These are phyloP conservation scores for Rhabdomys dilectus DNA, from an alignment of 2,113 vertebrate genomes.

Conservation along the genomic window DNA sequence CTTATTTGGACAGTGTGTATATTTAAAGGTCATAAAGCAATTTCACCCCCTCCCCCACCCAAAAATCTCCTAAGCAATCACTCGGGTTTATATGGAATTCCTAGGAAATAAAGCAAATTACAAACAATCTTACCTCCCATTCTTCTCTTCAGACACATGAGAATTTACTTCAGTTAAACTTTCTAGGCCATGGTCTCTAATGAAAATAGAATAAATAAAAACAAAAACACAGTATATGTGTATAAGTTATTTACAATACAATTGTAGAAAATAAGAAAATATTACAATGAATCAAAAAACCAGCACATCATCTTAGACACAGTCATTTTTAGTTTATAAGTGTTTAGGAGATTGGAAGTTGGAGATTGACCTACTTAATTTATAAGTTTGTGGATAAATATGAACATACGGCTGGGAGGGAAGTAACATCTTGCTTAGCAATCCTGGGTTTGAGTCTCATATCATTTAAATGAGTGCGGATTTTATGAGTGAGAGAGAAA, in stretches of 20 bases:
- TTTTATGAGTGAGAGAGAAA: not conserved
- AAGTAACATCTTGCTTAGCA: not conserved
- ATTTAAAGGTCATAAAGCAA: constrained; percentile 1
- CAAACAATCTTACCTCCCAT: constrained; percentile 68
- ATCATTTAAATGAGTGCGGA: not conserved
- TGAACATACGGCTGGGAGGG: not conserved
- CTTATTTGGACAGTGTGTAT: not conserved
- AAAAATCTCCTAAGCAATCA: constrained; percentile 11
- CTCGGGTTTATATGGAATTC: not conserved
- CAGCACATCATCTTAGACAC: not conserved
- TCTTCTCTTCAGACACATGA: constrained; percentile 76
- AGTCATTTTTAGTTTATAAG: not conserved
- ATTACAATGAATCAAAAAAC: constrained; percentile 18
- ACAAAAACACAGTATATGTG: not conserved
- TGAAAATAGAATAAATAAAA: not conserved
- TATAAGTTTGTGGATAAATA: not conserved
- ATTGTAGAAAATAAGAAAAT: constrained; percentile 21
- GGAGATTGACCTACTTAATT: not conserved
- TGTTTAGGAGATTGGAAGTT: not conserved
- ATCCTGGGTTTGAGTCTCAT: not conserved
- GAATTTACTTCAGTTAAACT: constrained; percentile 71
- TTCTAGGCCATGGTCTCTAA: constrained; percentile 58
- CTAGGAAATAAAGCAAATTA: constrained; percentile 34
- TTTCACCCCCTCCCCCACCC: not conserved
- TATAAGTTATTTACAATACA: not conserved